Percentiles rank a stretch among this genome's conserved stretches.
Conservation (phyloP, 1,140 invertebrate genomes). For the Andrena cerasifolii region DNA sequence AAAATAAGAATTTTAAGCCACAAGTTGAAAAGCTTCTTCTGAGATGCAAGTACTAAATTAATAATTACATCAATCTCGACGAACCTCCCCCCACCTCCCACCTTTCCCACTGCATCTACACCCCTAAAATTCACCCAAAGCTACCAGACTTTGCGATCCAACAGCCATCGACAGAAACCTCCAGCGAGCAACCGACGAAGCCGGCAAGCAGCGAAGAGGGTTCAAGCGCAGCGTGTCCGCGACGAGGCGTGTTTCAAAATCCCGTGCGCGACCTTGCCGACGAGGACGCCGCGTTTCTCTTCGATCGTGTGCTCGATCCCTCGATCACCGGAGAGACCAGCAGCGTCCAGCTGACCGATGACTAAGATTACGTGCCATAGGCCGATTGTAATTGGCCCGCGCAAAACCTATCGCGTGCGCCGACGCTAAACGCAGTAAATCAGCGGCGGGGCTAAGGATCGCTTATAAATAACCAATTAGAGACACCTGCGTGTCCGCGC, state of each 20-base stretch:
- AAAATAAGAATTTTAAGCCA: no score
- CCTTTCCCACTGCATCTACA: no score
- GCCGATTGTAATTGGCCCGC: constrained; percentile 67
- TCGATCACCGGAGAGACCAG: constrained; percentile 41
- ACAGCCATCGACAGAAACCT: no score
- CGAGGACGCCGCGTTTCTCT: constrained; percentile 63
- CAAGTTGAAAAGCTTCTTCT: no score
- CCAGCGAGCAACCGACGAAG: neutral
- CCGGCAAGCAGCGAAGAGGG: neutral
- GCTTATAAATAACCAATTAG: constrained; percentile 73
- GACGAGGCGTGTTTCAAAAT: constrained; percentile 47
- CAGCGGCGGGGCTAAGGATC: constrained; percentile 65
- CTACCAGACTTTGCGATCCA: no score
- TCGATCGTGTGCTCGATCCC: constrained; percentile 42
- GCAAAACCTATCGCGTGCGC: constrained; percentile 57
- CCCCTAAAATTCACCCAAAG: neutral
- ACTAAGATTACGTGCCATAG: constrained; percentile 67
- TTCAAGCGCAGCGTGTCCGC: neutral
- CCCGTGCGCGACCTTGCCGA: constrained; percentile 49
- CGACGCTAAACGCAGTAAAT: constrained; percentile 64
- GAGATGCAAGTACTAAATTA: no score
- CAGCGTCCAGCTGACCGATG: constrained; percentile 64
- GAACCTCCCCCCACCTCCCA: no score
- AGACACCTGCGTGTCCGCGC: constrained; percentile 64
- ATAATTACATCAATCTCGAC: no score